These are phyloP conservation scores for Synergus japonicus DNA, from an alignment of 2,888 invertebrate species.

Conservation along the genomic window DNA sequence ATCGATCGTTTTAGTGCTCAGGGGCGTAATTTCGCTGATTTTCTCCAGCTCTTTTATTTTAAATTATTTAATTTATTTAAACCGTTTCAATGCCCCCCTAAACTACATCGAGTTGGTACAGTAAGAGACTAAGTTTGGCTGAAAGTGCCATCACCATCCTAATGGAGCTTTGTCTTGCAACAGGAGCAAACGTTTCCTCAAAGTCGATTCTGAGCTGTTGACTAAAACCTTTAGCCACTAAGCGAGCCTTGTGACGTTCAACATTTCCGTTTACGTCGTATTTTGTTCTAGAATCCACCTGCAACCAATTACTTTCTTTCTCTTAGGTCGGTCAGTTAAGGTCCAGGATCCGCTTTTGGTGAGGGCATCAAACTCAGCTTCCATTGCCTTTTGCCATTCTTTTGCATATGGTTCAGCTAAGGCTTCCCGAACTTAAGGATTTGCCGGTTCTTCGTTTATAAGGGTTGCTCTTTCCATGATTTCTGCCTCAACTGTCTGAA, in stretches of 20 bases:
- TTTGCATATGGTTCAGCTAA: neutral
- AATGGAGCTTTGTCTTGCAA: neutral
- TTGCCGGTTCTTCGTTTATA: neutral
- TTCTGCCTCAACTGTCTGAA: neutral
- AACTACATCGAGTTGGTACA: neutral
- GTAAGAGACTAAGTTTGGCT: neutral
- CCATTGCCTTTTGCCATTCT: neutral
- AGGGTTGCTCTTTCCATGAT: neutral
- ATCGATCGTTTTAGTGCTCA: no score
- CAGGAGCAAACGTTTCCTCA: no score
- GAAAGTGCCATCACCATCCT: neutral
- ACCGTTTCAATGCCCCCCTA: no score
- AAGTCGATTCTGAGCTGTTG: neutral
- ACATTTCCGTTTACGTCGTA: no score
- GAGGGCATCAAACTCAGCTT: neutral
- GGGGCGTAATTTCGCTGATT: no score
- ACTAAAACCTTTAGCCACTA: neutral
- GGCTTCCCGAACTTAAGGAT: neutral
- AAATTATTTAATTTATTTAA: no score
- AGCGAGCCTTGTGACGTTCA: neutral
- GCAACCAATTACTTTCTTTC: neutral
- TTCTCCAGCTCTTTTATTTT: no score
- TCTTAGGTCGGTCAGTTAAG: neutral
- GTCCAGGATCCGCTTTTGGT: neutral
- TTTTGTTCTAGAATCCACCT: neutral